Conservation (phyloP, 1,140 invertebrate genomes). For the Oedothorax gibbosus region DNA sequence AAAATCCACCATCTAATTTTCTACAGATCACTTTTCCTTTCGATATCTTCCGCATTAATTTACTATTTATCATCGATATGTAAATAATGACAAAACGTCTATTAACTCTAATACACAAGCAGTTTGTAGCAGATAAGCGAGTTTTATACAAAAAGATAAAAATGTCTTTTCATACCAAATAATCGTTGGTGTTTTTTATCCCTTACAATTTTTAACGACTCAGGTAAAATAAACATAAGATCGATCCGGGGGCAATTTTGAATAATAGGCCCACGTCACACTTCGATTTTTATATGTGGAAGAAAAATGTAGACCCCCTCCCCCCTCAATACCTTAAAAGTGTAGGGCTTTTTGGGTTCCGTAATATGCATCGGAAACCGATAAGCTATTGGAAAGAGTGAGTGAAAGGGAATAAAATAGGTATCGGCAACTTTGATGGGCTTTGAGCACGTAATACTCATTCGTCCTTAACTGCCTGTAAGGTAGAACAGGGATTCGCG, state of each 20-base stretch:
- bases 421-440: neutral
- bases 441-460: neutral
- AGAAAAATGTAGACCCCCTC: neutral
- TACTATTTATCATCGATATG: too few relatives aligned
- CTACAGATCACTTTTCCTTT: too few relatives aligned
- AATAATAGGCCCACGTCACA: conserved; percentile 11
- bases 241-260: conserved; percentile 1
- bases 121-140: too few relatives aligned
- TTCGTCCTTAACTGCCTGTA: neutral
- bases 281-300: conserved; percentile 5
- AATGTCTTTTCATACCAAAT: too few relatives aligned
- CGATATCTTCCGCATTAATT: too few relatives aligned
- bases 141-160: too few relatives aligned
- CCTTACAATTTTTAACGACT: neutral
- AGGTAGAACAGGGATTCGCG: neutral
- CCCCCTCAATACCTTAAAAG: neutral
- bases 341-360: neutral
- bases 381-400: neutral
- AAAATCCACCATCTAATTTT: too few relatives aligned
- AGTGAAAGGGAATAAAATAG: neutral
- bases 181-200: too few relatives aligned
- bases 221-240: neutral
- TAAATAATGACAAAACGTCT: too few relatives aligned
- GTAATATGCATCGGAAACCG: conserved; percentile 28
- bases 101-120: too few relatives aligned